A percentile compares a stretch with the other conserved stretches of the same genome.
phyloP scores from a whole-genome alignment of 2,888 invertebrate species.

The Elegia similella region DNA sequence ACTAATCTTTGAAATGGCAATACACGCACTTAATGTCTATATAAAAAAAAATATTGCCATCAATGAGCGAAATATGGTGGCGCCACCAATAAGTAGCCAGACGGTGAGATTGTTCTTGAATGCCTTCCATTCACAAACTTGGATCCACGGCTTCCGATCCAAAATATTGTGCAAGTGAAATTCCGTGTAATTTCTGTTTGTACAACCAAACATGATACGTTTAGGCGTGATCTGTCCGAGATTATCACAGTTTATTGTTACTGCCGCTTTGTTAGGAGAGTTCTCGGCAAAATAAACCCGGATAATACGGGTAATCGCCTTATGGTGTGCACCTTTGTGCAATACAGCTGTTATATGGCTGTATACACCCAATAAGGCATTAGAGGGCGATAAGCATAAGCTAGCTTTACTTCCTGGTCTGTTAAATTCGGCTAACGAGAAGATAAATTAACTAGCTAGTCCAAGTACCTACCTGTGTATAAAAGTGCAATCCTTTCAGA shows the following conservation, averaged over 20 bases:
- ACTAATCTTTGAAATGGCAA: no score
- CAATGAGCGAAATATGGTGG: no score
- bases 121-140: background rate
- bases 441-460: background rate
- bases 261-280: conserved; percentile 23
- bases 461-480: no score
- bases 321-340: conserved; percentile 6
- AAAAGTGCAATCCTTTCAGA: no score
- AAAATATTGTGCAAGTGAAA: conserved; percentile 4
- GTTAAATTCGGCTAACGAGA: background rate
- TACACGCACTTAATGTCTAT: no score
- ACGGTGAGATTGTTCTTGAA: background rate
- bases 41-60: no score
- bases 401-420: background rate
- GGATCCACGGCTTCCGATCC: background rate
- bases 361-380: background rate
- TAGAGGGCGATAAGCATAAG: conserved; percentile 6
- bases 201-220: background rate
- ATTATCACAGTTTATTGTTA: conserved; percentile 19
- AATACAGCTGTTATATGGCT: conserved; percentile 7
- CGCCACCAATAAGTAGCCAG: no score
- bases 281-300: conserved; percentile 39
- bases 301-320: conserved; percentile 30
- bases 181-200: background rate
- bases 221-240: conserved; percentile 7